Base-by-base conservation (phyloP, 2,113 vertebrate genomes). In the Odontophorus gujanensis region DNA sequence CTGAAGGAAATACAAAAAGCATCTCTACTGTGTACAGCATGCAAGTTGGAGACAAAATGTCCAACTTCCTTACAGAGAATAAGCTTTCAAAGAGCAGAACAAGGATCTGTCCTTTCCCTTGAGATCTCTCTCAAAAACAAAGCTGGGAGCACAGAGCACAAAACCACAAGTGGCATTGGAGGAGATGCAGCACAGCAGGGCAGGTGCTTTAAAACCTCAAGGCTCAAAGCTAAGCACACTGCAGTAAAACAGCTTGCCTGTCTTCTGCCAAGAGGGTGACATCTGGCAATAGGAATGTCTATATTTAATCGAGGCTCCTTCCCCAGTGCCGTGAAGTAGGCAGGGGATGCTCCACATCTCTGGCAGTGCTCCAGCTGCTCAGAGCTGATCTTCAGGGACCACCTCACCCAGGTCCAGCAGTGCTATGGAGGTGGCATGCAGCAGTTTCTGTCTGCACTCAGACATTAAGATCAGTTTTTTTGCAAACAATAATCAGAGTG, bases 341-440 rank as follows among this genome's bases (percentile, higher is more conserved):
- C 82, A 91, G 72, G 65, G 63, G 40, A 57, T 50, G 67, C n/a
- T 79, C 14, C 74, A 80, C 63, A 48, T 12, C 63, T 34, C 68
- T 28, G 45, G 62, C 20, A 1, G 0, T 30, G 30, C 3, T 0
- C 55, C 65, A 62, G 87, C 57, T 36, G 59, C 92, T 94, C 72
- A 74, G 73, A 47, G 71, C 88, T 48, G 36, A 71, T 75, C 83
- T 51, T 59, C 45, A 66, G 77, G 58, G 73, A 61, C 67, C 8
- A 59, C 86, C 30, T 53, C 45, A 40, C 16, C 3, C 48, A 73
- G 81, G 48, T 18, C 17, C 20, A 26, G 65, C 28, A 81, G 66
- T 62, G 66, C 81, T 73, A 84, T 69, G 84, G 94, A 88, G 94
- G 92, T 92, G 63, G 80, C 76, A 63, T 2, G 72, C 92, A 80